These are phyloP conservation scores for Germaria angustata DNA, from an alignment of 2,888 invertebrate species.

Conservation along the genomic window DNA sequence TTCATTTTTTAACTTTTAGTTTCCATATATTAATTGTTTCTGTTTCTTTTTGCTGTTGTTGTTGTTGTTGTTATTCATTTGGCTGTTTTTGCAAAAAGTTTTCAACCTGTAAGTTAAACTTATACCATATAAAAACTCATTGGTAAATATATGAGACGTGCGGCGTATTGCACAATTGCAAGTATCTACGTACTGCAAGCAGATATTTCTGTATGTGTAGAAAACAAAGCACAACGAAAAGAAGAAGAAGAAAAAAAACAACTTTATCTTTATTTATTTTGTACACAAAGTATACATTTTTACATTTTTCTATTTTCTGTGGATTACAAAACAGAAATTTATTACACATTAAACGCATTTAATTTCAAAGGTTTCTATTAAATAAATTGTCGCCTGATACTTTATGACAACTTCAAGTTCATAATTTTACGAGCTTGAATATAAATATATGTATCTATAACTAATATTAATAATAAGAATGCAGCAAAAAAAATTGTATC, in stretches of 20 bases:
- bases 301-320: constrained; percentile 8
- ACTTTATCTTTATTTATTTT: constrained; percentile 24
- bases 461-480: constrained; percentile 4
- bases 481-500: not conserved
- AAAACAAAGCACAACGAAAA: no score
- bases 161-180: constrained; percentile 37
- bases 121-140: constrained; percentile 23
- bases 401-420: constrained; percentile 54
- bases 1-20: constrained; percentile 28
- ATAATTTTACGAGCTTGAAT: constrained; percentile 35
- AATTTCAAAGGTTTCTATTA: constrained; percentile 53
- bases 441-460: not conserved
- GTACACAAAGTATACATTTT: constrained; percentile 15
- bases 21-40: constrained; percentile 8
- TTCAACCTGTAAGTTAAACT: constrained; percentile 46
- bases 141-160: constrained; percentile 21
- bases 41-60: not conserved
- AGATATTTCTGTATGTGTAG: not conserved
- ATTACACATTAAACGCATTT: constrained; percentile 44
- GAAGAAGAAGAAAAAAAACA: not conserved
- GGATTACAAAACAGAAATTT: constrained; percentile 11
- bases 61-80: not conserved
- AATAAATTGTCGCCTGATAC: constrained; percentile 44
- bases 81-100: constrained; percentile 6
- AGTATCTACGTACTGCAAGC: not conserved